phyloP scores from a whole-genome alignment of 2,888 invertebrate genomes.

The Hymenopus coronatus region DNA sequence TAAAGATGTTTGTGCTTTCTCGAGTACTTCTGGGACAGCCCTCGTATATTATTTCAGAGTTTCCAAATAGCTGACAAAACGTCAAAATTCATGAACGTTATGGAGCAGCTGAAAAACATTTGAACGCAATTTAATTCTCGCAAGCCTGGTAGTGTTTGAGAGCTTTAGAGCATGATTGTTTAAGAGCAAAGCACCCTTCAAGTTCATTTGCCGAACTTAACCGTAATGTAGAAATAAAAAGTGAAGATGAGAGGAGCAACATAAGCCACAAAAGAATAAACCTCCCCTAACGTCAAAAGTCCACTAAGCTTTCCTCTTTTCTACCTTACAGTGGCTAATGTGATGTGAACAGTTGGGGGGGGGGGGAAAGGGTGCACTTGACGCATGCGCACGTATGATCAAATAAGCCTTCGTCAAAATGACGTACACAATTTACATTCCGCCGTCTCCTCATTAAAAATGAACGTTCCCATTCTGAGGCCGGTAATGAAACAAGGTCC shows the following conservation, averaged over 20 bases:
- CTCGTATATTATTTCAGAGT: too few relatives aligned
- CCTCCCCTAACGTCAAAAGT: not conserved
- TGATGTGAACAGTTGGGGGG: not conserved
- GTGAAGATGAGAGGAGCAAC: not conserved
- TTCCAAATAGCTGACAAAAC: too few relatives aligned
- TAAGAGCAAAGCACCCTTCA: not conserved
- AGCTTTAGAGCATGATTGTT: not conserved
- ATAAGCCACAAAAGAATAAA: not conserved
- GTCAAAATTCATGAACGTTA: too few relatives aligned
- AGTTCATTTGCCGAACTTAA: not conserved
- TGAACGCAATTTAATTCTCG: too few relatives aligned
- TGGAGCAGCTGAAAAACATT: too few relatives aligned
- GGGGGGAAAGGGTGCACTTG: not conserved
- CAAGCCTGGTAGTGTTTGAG: too few relatives aligned
- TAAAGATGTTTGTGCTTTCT: too few relatives aligned
- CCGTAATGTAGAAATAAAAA: not conserved
- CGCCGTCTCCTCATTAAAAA: slow-evolving; percentile 6
- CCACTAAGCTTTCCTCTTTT: not conserved
- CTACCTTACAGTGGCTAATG: not conserved
- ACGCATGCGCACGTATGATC: not conserved
- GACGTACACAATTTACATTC: slow-evolving; percentile 9
- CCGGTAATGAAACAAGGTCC: slow-evolving; percentile 7
- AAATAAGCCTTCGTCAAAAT: not conserved
- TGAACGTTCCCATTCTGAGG: slow-evolving; percentile 9
- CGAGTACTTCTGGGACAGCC: too few relatives aligned